These are phyloP conservation scores for Liolophura sinensis DNA, from an alignment of 1,140 invertebrate genomes.

Conservation along the genomic window DNA sequence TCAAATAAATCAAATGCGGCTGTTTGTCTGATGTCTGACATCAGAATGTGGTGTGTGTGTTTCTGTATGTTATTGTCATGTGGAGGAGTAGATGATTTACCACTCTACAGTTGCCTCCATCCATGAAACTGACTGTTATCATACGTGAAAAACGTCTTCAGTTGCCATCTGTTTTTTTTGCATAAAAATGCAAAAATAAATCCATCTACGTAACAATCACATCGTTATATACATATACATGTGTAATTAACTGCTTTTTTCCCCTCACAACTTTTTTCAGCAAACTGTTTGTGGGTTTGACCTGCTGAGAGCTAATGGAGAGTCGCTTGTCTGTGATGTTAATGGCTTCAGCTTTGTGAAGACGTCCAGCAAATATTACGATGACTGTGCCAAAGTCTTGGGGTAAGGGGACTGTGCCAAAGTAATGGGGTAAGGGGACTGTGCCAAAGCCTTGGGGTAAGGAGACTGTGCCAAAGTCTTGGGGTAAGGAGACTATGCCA, in stretches of 20 bases:
- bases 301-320: conserved; percentile 94
- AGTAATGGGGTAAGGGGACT: too few relatives aligned
- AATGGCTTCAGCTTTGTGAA: conserved; percentile 99
- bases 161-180: neutral
- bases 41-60: too few relatives aligned
- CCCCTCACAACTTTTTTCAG: conserved; percentile 43
- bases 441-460: too few relatives aligned
- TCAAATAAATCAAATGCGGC: too few relatives aligned
- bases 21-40: too few relatives aligned
- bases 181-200: neutral
- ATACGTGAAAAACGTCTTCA: too few relatives aligned
- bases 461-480: too few relatives aligned
- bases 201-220: neutral
- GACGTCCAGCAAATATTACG: conserved; percentile 99
- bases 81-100: too few relatives aligned
- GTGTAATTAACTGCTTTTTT: neutral
- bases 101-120: too few relatives aligned
- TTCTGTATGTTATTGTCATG: too few relatives aligned
- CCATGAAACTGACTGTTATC: too few relatives aligned
- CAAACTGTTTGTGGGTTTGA: conserved; percentile 99
- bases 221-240: neutral
- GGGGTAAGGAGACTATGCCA: too few relatives aligned
- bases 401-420: conserved; percentile 50
- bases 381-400: conserved; percentile 98
- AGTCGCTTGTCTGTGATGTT: conserved; percentile 99